Base-by-base conservation (phyloP, 2,113 vertebrate genomes). In the Erpornis zantholeuca region DNA sequence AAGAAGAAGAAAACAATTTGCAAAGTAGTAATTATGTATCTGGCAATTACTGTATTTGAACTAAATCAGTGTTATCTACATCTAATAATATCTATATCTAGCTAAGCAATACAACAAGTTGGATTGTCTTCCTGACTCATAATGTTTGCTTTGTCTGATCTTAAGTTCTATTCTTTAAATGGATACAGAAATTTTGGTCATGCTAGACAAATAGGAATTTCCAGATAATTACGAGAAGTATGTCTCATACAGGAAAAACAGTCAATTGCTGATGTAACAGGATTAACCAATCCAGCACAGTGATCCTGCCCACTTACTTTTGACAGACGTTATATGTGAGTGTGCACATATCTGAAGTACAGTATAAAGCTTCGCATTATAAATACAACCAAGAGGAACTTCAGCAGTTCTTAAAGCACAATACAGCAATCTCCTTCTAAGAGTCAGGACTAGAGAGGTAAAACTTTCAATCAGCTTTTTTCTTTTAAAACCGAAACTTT, bases 211-310 rank as follows among this genome's bases (percentile, higher is more conserved):
- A 96, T 91, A 96, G 97, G 97, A 96, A 90, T 98, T 98, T 98
- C 97, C 98, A 98, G 97, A 96, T 97, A 97, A 97, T 98, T 98
- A 97, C 98, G 92, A 97, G 84, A 98, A 98, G 95, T 96, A 97
- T 98, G 98, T 92, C 97, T 98, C 98, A 98, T 97, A 96, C 97
- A 98, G 98, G 97, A 98, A 98, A 98, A 97, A 92, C 95, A 98
- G 97, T 98, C 97, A 98, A 97, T 96, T 84, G 95, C 96, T 98
- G 98, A 98, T 97, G 98, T 98, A 98, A 97, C 92, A 80, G 82
- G 94, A 96, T 97, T 95, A 97, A 97, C 98, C 98, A 98, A 98
- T 98, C 97, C 95, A 93, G 96, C 94, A 91, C 95, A 82, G 97
- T 96, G 97, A 96, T 96, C 95, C 97, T 93, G 93, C 97, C 97